Base-by-base conservation (phyloP, 2,113 vertebrate species). In the Cettia cetti region DNA sequence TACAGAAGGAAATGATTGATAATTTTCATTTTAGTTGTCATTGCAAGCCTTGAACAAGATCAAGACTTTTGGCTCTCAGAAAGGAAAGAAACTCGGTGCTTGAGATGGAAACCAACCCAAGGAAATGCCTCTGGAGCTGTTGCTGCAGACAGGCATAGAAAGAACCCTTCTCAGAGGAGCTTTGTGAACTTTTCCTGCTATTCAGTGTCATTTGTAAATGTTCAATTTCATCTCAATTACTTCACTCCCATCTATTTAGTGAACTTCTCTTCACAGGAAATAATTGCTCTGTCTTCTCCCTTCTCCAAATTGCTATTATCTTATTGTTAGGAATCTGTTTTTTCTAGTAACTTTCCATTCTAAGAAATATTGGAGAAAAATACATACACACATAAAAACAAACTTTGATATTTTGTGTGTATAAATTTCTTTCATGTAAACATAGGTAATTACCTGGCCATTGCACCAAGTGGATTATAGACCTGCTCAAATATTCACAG, bases 381-480 rank as follows among this genome's bases (percentile, higher is more conserved):
- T 24, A 7, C 7, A 4, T 40, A 5, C 10, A 12, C 8, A 15
- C 2, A 0, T 22, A 13, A 18, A 75, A 31, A 42, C 26, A 64
- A 50, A 31, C 6, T 23, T 63, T 10, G 9, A 40, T 11, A n/a
- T 76, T 80, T 49, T n/a, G 3, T 13, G 1, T 80, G 13, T 10
- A 13, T 16, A 5, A 37, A n/a, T 75, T 83, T 71, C 22, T 70
- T 27, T n/a, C 1, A 0, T 78, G 45, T 44, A 66, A 92, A 37
- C 0, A 3, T 6, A 52, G 18, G 31, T 33, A 50, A 30, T 64
- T 56, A 65, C 6, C 8, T 69, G 40, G 6, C 14, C 18, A 17
- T 69, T 77, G 10, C 17, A 74, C 4, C 21, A 44, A 27, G 15
- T 31, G 9, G 18, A 16, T 68, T 72, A 27, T 3, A 31, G 40